These are phyloP conservation scores for Lepus americanus DNA, from an alignment of 2,113 vertebrate species.

Conservation along the genomic window DNA sequence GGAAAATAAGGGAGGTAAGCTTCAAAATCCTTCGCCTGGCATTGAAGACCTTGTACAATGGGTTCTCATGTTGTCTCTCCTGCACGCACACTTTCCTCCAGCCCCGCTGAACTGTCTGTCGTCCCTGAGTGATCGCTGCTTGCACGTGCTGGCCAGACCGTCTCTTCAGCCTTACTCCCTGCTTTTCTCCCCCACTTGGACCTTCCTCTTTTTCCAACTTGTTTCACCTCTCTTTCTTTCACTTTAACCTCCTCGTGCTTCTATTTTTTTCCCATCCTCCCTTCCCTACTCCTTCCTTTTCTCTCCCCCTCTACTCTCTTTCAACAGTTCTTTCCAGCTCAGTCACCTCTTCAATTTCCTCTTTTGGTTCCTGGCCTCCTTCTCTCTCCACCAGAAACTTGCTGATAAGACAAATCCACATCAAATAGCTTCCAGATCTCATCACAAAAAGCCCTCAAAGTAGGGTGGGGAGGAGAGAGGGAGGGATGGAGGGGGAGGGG, in stretches of 20 bases:
- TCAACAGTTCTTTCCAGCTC: neutral
- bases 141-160: neutral
- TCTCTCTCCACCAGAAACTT: neutral
- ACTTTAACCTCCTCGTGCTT: neutral
- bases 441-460: constrained; percentile 44
- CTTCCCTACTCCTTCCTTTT: constrained; percentile 12
- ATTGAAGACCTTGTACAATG: neutral
- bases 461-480: neutral
- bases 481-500: neutral
- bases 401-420: constrained; percentile 54
- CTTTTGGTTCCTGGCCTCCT: neutral
- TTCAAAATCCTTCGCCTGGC: constrained; percentile 23
- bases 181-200: constrained; percentile 27
- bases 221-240: neutral
- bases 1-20: constrained; percentile 64
- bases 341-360: constrained; percentile 3
- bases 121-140: neutral
- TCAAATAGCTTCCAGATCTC: constrained; percentile 57
- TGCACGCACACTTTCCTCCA: neutral
- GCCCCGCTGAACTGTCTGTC: constrained; percentile 8
- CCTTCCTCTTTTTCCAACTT: neutral
- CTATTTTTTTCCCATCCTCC: neutral
- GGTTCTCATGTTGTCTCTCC: constrained; percentile 32
- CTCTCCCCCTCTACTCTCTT: neutral
- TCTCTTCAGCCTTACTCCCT: neutral